These are phyloP conservation scores for Rhyacophila brunnea DNA, from an alignment of 1,140 invertebrate species.

Conservation along the genomic window DNA sequence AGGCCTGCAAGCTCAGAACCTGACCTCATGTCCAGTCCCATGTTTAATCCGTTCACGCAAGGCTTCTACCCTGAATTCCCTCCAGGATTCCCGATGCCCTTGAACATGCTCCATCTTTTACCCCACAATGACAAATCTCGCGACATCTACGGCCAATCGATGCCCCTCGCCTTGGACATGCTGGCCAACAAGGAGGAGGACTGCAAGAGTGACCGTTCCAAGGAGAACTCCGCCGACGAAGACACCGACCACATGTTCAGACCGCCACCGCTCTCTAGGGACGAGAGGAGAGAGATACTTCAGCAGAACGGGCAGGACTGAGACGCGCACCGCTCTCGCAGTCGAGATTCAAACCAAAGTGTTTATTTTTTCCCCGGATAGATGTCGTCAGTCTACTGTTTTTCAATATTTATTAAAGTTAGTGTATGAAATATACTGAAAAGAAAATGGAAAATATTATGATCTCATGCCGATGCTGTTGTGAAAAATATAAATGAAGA, in stretches of 20 bases:
- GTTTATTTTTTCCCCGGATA: conserved; percentile 21
- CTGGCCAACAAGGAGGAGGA: conserved; percentile 62
- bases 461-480: conserved; percentile 32
- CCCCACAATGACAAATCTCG: conserved; percentile 72
- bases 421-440: neutral
- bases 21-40: conserved; percentile 57
- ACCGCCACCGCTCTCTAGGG: conserved; percentile 51
- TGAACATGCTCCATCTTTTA: conserved; percentile 79
- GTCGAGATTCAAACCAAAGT: conserved; percentile 30
- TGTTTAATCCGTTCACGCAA: conserved; percentile 71
- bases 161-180: conserved; percentile 53
- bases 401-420: too few species aligned
- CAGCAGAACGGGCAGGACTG: conserved; percentile 69
- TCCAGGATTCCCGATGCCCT: conserved; percentile 74
- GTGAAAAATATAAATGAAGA: conserved; percentile 24
- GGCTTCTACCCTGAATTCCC: conserved; percentile 80
- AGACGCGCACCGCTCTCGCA: conserved; percentile 23
- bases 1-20: conserved; percentile 62
- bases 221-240: conserved; percentile 65
- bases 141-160: conserved; percentile 54
- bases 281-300: conserved; percentile 57
- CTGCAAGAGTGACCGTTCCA: conserved; percentile 63
- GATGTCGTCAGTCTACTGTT: conserved; percentile 20
- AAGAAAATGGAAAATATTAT: conserved; percentile 15
- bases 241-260: conserved; percentile 57